Evolutionary conservation across 1,140 invertebrate genomes (phyloP), one percentile per base, ranked within the genome.

Genomic region (Diorhabda elongata): DNA sequence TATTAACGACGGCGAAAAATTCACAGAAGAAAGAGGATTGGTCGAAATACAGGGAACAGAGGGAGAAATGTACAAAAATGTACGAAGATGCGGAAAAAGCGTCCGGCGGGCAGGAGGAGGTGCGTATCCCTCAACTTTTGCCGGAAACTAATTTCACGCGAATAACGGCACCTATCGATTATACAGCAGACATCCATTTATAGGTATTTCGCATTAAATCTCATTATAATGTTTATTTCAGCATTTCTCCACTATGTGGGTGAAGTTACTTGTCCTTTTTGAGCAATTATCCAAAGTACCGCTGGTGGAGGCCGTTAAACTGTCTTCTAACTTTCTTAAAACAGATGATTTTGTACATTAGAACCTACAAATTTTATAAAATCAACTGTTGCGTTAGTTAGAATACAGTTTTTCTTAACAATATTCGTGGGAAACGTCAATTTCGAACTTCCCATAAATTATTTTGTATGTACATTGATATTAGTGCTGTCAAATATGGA

Each of bases 101-200:
- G 59, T 78, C 78, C 58, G 73, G 82, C 67, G 85, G 83, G 71
- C 82, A 82, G 65, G 74, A 77, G 71, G 80, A 81, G 77, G 79
- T 81, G 77, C 79, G 79, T 81, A 80, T 79, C 68, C 78, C 77
- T 68, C 77, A 80, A 70, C 78, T 80, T 70, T 74, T 79, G 78
- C 79, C 79, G 63, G 77, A 73, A 72, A 73, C 73, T 74, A 76
- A 77, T 71, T 76, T 76, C 69, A 75, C 73, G 71, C 74, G 74
- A 71, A 66, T 71, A 71, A 78, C 78, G 71, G 79, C 79, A 75
- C 76, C 77, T 74, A 79, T 81, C 69, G 79, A 81, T 77, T 81
- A 78, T 75, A 80, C 79, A 71, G 78, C 77, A 71, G 79, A 81
- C 71, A 76, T 81, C 75, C 72, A 75, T 63, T 77, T 80, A 78